Base-by-base conservation (phyloP, 2,888 invertebrate genomes). In the Xestia ashworthii region DNA sequence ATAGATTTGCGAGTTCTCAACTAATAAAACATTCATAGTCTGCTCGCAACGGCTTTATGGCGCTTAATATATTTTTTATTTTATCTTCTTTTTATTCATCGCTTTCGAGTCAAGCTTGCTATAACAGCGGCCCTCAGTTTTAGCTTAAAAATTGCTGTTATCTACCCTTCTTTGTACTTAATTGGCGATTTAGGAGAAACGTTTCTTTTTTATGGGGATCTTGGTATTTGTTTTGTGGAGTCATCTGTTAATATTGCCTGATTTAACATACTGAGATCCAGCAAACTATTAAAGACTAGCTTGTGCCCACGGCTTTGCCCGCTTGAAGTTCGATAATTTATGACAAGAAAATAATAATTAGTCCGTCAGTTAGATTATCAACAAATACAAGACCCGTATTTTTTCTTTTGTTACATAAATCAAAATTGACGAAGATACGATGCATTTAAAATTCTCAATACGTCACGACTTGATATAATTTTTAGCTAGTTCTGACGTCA, bases 41-140 rank as follows among this genome's bases (percentile, higher is more conserved):
- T 79, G 86, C 86, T 88, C 90, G 89, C 85, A 88, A 89, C 90
- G 89, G 89, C 81, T 89, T 90, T 90, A 90, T 89, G 89, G 88
- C 86, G 87, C 85, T 86, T 90, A 91, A 92, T 93, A 92, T 92
- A 91, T 91, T 89, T 90, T 91, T 92, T 91, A 92, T 93, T 93
- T 92, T 91, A 92, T 91, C 90, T 91, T 81, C 82, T 72, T 85
- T 85, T 87, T 90, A 90, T 91, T 91, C 90, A 90, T 92, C 90
- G 89, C 89, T 91, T 90, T 89, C 85, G 81, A 87, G 88, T 90
- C 89, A 90, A 90, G 90, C 88, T 82, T 85, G 85, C 86, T 88
- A 83, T 90, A 88, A 90, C 89, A 90, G 87, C 87, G 85, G 84
- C 68, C 46, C 53, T 76, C 78, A 81, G 83, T 86, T 89, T 89